These are phyloP conservation scores for Aelia acuminata DNA, from an alignment of 2,888 invertebrate genomes.

Conservation along the genomic window DNA sequence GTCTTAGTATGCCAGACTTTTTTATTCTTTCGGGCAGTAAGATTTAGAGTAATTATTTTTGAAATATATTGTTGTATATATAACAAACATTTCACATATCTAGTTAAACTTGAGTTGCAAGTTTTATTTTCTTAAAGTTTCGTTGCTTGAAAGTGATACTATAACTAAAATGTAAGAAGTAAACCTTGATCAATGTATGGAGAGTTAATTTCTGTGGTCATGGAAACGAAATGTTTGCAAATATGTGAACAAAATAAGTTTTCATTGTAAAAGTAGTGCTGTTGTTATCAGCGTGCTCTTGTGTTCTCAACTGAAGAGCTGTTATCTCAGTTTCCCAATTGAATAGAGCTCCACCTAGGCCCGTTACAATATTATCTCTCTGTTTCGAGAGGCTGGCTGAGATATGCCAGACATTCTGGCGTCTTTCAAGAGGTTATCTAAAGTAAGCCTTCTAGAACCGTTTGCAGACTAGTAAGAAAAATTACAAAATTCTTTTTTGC, in stretches of 20 bases:
- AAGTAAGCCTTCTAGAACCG: not conserved
- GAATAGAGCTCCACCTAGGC: not conserved
- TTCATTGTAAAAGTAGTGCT: not conserved
- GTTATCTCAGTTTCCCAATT: not conserved
- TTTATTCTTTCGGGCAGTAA: no score
- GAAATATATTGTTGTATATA: no score
- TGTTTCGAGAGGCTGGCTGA: not conserved
- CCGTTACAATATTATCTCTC: conserved; percentile 36
- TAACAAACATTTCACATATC: no score
- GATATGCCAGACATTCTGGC: not conserved
- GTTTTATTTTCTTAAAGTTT: no score
- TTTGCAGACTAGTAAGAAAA: not conserved
- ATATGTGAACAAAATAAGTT: not conserved
- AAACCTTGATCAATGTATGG: not conserved
- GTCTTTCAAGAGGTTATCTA: not conserved
- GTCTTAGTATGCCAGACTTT: no score
- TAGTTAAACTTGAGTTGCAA: no score
- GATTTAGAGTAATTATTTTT: no score
- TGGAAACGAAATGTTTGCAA: not conserved
- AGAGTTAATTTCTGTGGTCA: not conserved
- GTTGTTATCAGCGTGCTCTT: not conserved
- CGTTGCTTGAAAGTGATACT: no score
- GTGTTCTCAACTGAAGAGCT: not conserved
- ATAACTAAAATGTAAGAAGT: no score
- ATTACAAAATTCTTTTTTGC: not conserved